Evolutionary conservation across 1,140 invertebrate genomes (phyloP).

Genomic region (Drosophila lacertosa): DNA sequence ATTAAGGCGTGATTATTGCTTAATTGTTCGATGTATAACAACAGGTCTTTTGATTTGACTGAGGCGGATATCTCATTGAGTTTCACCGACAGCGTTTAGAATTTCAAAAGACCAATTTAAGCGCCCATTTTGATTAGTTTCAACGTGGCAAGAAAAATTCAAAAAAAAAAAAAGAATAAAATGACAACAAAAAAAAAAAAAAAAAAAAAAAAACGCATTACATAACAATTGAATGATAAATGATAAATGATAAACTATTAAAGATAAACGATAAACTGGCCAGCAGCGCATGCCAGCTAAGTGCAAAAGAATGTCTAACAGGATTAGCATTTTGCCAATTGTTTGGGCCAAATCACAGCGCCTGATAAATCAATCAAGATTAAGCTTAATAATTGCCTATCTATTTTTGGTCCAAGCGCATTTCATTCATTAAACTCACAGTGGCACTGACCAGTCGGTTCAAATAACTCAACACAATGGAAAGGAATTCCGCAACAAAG

Average conservation of each 20-base stretch:
- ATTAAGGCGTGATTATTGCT: constrained; percentile 79
- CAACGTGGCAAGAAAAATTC: neutral
- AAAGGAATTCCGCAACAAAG: constrained; percentile 58
- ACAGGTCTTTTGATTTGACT: constrained; percentile 27
- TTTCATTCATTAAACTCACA: constrained; percentile 71
- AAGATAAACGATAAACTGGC: constrained; percentile 3
- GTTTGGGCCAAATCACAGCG: constrained; percentile 1
- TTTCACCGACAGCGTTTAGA: constrained; percentile 45
- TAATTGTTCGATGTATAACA: constrained; percentile 67
- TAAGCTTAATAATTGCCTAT: constrained; percentile 64
- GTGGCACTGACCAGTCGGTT: constrained; percentile 69
- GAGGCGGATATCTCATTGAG: constrained; percentile 70
- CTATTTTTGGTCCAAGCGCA: constrained; percentile 45
- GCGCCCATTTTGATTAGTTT: constrained; percentile 25
- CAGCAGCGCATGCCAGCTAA: constrained; percentile 35
- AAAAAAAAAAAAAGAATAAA: neutral
- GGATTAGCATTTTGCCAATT: constrained; percentile 61
- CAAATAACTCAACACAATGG: constrained; percentile 70
- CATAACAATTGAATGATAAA: no score
- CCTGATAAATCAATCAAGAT: constrained; percentile 81
- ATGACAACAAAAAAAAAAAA: neutral
- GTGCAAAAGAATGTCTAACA: constrained; percentile 79
- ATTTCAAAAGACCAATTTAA: constrained; percentile 39
- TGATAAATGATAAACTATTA: constrained; percentile 64
- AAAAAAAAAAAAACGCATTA: constrained; percentile 10